Conservation (phyloP, 2,797 vertebrate species). For the Aplochiton taeniatus region DNA sequence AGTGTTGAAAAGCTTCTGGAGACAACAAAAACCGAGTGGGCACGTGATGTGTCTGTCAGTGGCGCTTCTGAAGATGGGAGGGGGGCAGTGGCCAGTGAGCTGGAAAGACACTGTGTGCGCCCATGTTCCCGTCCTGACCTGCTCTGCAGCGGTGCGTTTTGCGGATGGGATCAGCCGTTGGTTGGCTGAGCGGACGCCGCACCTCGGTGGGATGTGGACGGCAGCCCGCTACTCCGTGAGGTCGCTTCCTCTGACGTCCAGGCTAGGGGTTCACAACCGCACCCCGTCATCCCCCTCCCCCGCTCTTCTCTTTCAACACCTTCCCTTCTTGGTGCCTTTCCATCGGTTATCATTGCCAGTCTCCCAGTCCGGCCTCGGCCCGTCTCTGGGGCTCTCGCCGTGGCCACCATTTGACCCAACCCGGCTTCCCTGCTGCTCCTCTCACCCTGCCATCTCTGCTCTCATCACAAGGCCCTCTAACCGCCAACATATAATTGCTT, state of each 20-base stretch:
- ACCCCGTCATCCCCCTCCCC: slow-evolving; percentile 50
- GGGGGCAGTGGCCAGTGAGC: not conserved
- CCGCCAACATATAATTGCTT: too few relatives aligned
- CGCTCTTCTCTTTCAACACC: slow-evolving; percentile 30
- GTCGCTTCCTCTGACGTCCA: not conserved
- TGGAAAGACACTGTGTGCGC: not conserved
- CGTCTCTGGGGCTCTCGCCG: not conserved
- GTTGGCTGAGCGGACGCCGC: slow-evolving; percentile 1
- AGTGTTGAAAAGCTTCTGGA: too few relatives aligned
- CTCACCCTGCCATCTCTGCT: too few relatives aligned
- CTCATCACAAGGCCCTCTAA: too few relatives aligned
- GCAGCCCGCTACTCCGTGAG: slow-evolving; percentile 6
- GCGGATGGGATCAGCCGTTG: not conserved
- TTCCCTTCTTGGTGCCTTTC: not conserved
- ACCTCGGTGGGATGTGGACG: slow-evolving; percentile 9
- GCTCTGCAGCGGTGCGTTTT: slow-evolving; percentile 2
- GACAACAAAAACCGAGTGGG: too few relatives aligned
- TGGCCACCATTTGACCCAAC: not conserved
- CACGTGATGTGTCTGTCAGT: too few relatives aligned
- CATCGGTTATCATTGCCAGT: not conserved
- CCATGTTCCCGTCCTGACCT: not conserved
- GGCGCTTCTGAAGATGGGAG: not conserved
- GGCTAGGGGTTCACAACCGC: slow-evolving; percentile 10
- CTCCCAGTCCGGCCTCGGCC: not conserved
- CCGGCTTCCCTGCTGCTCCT: too few relatives aligned